Base-by-base conservation (phyloP, 2,888 invertebrate species). In the Platycnemis pennipes region DNA sequence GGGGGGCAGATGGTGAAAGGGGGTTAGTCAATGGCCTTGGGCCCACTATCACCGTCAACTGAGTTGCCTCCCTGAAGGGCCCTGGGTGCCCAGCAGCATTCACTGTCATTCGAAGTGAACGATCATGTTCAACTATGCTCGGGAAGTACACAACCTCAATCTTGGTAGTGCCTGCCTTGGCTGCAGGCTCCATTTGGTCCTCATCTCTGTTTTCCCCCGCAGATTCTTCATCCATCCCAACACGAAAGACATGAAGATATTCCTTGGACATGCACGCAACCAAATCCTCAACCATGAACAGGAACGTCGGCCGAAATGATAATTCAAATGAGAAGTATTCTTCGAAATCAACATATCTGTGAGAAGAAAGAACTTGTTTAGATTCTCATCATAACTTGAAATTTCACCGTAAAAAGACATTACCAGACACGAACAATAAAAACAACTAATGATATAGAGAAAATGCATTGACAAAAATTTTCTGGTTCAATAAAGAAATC, bases 261-360 rank as follows among this genome's bases (percentile, higher is more conserved):
- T 97, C 97, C 94, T 97, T 96, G 95, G 97, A 97, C 96, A 97
- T 97, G 94, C 97, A 97, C 0, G 97, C 97, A 44, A 98, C 96
- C 94, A 98, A 97, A 96, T 98, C 98, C 96, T 98, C 98, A 56
- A 97, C 97, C 88, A 98, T 96, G 63, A 97, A 97, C 91, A 98
- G 96, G 94, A 97, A 97, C 2, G 96, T 96, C 7, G 98, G 98
- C 37, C 96, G 96, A 96, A 98, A 98, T 94, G 97, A 97, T 94
- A 98, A 96, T 95, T 97, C 97, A 2, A 98, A 96, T 88, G 97
- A 97, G 95, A 98, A 97, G 56, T 98, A 97, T 94, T 98, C 97
- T 95, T 98, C 97, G 95, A 98, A 98, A 96, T 98, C 98, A 89
- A 98, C 97, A 95, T 98, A 98, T 95, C 97, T 97, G 95, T 97